phyloP scores from a whole-genome alignment of 2,888 invertebrate genomes.

The Himalopsyche kuldschensis region DNA sequence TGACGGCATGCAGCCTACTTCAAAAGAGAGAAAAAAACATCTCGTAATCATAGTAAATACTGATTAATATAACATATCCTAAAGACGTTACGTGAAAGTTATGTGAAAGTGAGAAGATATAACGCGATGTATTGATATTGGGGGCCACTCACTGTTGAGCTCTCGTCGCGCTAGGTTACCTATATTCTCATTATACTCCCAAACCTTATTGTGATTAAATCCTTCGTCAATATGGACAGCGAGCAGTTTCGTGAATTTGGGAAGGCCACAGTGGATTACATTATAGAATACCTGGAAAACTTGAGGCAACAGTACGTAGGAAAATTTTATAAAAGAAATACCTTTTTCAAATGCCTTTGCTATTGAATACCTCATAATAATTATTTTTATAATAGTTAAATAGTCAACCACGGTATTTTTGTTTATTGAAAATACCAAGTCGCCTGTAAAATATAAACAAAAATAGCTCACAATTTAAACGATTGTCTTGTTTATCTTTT shows the following conservation, averaged over 20 bases:
- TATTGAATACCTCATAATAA: too few relatives aligned
- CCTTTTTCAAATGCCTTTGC: too few relatives aligned
- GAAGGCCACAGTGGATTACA: slow-evolving; percentile 83
- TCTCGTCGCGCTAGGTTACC: slow-evolving; percentile 11
- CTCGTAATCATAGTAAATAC: background rate
- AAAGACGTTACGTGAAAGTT: slow-evolving; percentile 29
- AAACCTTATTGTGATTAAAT: background rate
- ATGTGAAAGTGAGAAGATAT: slow-evolving; percentile 28
- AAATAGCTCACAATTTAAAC: too few relatives aligned
- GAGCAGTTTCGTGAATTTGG: slow-evolving; percentile 81
- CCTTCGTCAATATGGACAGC: slow-evolving; percentile 66
- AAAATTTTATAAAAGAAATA: too few relatives aligned
- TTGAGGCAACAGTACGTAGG: slow-evolving; percentile 70
- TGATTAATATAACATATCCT: background rate
- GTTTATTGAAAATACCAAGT: too few relatives aligned
- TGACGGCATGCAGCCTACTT: background rate
- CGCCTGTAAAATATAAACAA: too few relatives aligned
- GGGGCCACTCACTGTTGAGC: slow-evolving; percentile 18
- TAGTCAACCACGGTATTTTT: too few relatives aligned
- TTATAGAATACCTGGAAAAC: slow-evolving; percentile 86
- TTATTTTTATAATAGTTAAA: too few relatives aligned
- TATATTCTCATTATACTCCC: background rate
- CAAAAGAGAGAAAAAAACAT: background rate
- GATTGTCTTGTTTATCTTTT: too few relatives aligned
- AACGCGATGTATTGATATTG: slow-evolving; percentile 12